Base-by-base conservation (phyloP, 2,113 vertebrate species). In the Psammodynastes pulverulentus region DNA sequence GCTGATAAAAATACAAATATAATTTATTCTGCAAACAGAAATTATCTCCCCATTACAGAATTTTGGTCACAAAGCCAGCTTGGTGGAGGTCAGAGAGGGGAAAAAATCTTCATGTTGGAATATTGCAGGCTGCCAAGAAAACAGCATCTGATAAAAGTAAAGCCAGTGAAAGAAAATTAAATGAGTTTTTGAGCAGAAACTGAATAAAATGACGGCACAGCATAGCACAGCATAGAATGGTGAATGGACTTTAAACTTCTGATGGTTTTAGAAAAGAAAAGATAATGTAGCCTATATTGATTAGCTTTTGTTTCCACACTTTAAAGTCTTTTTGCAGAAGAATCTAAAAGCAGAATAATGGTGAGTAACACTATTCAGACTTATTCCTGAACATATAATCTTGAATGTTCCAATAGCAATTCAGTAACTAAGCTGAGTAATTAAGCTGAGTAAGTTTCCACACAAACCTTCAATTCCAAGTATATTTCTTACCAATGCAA, bases 61-160 rank as follows among this genome's bases (percentile, higher is more conserved):
- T 91, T 87, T 53, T 91, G 13, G 67, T 90, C 58, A 89, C 72
- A 94, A 93, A 94, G 9, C 9, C 39, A 86, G 9, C 1, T 90
- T 91, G 89, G 91, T 92, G 87, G 45, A 90, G 9, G 85, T 91
- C 34, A 87, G 91, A 24, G 9, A 2, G 62, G 29, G 4, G 1
- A 9, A 2, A 29, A 24, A 49, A 29, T 62, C 48, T 90, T 24
- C 46, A 84, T 91, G 13, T 26, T 1, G 92, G 92, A 93, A 89
- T 3, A 88, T 85, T 86, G 10, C 89, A 86, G 93, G 1, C 6
- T 87, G 29, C 45, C 67, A 91, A 54, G 87, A 53, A 93, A 93
- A 93, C 91, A 90, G 87, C 87, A 93, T 93, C 90, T 88, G 79
- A 58, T 58, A 92, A 94, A 94, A 93, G 45, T 86, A 0, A 91